A percentile compares a stretch with the other conserved stretches of the same genome.
Evolutionary conservation across 2,888 invertebrate genomes (phyloP).

Genomic region (Macaria notata): DNA sequence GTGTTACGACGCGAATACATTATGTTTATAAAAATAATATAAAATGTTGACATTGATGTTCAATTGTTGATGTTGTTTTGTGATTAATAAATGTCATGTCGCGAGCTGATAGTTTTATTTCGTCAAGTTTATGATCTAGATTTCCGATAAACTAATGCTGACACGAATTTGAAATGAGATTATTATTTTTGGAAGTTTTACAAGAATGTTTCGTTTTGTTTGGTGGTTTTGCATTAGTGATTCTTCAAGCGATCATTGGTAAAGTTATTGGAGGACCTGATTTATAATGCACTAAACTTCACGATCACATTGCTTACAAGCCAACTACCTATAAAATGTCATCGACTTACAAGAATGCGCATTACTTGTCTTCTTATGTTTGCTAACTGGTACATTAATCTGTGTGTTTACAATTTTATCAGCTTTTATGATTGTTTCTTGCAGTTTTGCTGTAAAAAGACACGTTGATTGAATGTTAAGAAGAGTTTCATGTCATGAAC

Average conservation of each 20-base stretch:
- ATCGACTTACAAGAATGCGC: slow-evolving; percentile 45
- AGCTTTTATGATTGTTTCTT: too few relatives aligned
- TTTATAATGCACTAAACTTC: slow-evolving; percentile 27
- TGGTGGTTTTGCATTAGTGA: too few relatives aligned
- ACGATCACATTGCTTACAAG: slow-evolving; percentile 37
- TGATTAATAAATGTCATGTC: slow-evolving; percentile 57
- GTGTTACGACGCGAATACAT: slow-evolving; percentile 56
- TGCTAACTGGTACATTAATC: slow-evolving; percentile 9
- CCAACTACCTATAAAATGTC: slow-evolving; percentile 44
- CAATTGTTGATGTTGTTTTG: slow-evolving; percentile 60
- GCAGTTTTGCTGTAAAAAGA: too few relatives aligned
- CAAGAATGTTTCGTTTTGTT: too few relatives aligned
- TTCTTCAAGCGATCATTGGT: too few relatives aligned
- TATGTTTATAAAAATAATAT: slow-evolving; percentile 55
- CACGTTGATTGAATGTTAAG: too few relatives aligned
- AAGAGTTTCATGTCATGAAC: too few relatives aligned
- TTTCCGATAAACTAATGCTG: slow-evolving; percentile 1
- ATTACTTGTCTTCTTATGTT: slow-evolving; percentile 37
- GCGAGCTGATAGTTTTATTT: slow-evolving; percentile 3
- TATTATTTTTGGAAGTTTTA: too few relatives aligned
- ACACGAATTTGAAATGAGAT: too few relatives aligned
- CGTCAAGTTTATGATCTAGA: background rate
- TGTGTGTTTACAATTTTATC: slow-evolving; percentile 1
- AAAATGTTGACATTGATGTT: slow-evolving; percentile 52
- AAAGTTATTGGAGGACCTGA: slow-evolving; percentile 24